Conservation (phyloP, 2,888 invertebrate species). For the Mythimna impura region DNA sequence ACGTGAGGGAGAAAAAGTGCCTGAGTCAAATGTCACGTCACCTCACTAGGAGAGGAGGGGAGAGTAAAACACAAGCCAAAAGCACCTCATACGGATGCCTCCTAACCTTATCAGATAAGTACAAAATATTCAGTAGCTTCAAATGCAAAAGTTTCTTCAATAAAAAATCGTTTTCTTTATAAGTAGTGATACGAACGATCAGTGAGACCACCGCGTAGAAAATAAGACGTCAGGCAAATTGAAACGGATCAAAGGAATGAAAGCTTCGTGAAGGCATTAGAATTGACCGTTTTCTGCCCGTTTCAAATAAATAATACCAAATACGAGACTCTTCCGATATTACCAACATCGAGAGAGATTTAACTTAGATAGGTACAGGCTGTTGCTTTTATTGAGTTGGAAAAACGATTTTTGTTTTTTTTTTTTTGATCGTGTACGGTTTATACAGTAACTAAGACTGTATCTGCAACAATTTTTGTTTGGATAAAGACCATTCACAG, state of each 20-base stretch:
- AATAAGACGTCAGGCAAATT: conserved; percentile 88
- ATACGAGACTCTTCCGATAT: conserved; percentile 79
- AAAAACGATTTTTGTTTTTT: not conserved
- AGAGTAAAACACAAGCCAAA: too few species aligned
- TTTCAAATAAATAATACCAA: conserved; percentile 85
- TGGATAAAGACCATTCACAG: too few species aligned
- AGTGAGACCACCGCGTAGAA: conserved; percentile 85
- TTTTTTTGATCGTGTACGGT: not conserved
- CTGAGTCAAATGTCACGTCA: too few species aligned
- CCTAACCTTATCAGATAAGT: not conserved
- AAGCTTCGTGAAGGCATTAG: conserved; percentile 84
- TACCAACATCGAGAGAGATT: conserved; percentile 68
- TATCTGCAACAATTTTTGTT: not conserved
- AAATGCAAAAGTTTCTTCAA: conserved; percentile 12
- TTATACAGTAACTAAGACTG: not conserved
- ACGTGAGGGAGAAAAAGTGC: too few species aligned
- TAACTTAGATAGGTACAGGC: conserved; percentile 70
- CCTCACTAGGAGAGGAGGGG: too few species aligned
- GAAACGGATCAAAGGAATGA: conserved; percentile 83
- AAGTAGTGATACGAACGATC: conserved; percentile 33
- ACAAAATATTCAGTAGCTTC: conserved; percentile 2
- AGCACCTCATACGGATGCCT: too few species aligned
- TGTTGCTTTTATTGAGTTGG: conserved; percentile 51
- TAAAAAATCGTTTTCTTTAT: conserved; percentile 35
- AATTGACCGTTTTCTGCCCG: conserved; percentile 78